Base-by-base conservation (phyloP, 92 coral and sea anemone genomes). In the Pocillopora meandrina region DNA sequence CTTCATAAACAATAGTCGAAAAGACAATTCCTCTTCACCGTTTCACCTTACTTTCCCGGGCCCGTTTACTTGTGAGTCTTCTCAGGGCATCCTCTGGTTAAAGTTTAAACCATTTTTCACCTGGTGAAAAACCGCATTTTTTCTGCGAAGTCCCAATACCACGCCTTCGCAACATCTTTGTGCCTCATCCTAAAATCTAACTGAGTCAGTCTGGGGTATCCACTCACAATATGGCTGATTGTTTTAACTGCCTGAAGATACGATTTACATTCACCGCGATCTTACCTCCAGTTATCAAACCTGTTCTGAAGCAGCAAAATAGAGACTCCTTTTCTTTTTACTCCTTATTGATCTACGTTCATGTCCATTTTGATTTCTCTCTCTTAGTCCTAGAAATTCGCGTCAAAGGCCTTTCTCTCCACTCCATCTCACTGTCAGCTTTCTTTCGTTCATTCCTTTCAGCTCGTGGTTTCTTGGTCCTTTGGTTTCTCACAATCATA, bases 251-350 rank as follows among this genome's bases (percentile, higher is more conserved):
- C 74, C 47, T 17, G 36, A 8, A 20, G 74, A 31, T 49, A 69
- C 49, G 23, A 26, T 26, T 42, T 69, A 26, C 74, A 69, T 69
- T 69, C 14, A 69, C 12, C 74, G 36, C 36, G 20, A 11, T 69
- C 47, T 42, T 69, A 49, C 47, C 8, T 69, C 74, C 36, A 26
- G 49, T 69, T 49, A 23, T 26, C 36, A 18, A 36, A 49, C 74
- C 74, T 69, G 71, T 21, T 65, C 71, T 65, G 15, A 10, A 65
- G 26, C 71, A 65, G 71, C 71, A 65, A 65, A 33, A 65, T 3
- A 65, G 42, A 33, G 71, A 65, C 71, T 65, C 71, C 21, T 21
- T 65, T 33, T 65, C 34, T 12, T n/a, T 18, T 8, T n/a, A 0
- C 47, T 18, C 52, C 52, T 42, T 42, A 7, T 42, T 5, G 8